Percentiles rank a stretch among this genome's conserved stretches.
phyloP scores from a whole-genome alignment of 2,113 vertebrate species.

The Pomatostomus ruficeps region DNA sequence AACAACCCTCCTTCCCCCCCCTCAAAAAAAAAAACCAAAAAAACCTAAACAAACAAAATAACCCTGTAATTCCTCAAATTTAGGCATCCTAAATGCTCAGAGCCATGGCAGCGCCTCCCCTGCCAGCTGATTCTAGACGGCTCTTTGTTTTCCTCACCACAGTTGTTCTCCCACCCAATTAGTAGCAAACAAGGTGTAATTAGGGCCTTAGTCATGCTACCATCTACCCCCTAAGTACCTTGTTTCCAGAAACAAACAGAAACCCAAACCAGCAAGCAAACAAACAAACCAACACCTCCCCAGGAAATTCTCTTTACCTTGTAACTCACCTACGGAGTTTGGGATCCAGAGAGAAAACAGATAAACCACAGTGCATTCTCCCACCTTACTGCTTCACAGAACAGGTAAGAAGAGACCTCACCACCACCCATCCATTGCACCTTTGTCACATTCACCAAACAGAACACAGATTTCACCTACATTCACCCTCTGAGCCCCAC shows the following conservation, averaged over 20 bases:
- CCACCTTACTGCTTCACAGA: neutral
- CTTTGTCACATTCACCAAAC: rapidly evolving
- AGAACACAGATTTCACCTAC: neutral
- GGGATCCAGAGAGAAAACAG: neutral
- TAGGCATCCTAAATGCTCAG: neutral
- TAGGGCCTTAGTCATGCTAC: neutral
- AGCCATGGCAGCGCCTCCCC: neutral
- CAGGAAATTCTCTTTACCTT: neutral
- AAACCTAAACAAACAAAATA: neutral
- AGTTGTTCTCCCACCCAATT: neutral
- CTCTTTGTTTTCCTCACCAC: neutral
- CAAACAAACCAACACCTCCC: neutral
- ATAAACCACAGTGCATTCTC: neutral
- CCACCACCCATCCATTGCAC: neutral
- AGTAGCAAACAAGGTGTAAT: neutral
- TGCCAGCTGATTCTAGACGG: neutral
- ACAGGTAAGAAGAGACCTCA: neutral
- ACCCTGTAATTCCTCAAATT: neutral
- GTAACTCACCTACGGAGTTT: neutral
- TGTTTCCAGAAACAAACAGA: neutral
- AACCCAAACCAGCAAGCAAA: neutral
- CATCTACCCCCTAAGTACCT: neutral
- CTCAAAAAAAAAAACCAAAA: neutral
- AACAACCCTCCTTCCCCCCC: neutral
- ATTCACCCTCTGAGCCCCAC: rapidly evolving